Base-by-base conservation (phyloP, 1,140 invertebrate species). In the Leptinotarsa defecta region DNA sequence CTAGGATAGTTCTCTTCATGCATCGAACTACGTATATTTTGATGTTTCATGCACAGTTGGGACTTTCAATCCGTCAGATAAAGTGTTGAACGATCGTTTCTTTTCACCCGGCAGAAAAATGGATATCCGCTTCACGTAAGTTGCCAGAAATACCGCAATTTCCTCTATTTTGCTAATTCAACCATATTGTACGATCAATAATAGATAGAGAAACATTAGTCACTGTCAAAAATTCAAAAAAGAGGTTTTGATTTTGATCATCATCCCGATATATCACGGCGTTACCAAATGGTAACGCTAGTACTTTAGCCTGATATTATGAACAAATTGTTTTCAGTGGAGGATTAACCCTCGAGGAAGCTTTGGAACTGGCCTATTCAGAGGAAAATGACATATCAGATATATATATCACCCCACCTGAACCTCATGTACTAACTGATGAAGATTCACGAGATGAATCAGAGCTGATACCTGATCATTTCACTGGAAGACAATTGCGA, bases 1-100 rank as follows among this genome's bases (percentile, higher is more conserved):
- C 52, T 57, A 17, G 52, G 52, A 57, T 57, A 57, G 52, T 57
- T 57, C 52, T 57, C 13, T 17, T 57, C n/a, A 57, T 57, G 52
- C 52, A 57, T 57, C 52, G 52, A 57, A 57, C 52, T 57, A n/a
- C 52, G 52, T 57, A 57, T 57, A n/a, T 57, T 57, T 57, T 57
- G 52, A 57, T 57, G 52, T 57, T 57, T 57, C 52, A 57, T 57
- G 52, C 52, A 57, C 52, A 57, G 49, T 57, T 57, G 49, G n/a
- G 49, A 57, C 49, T 15, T n/a, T 57, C 49, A 57, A 17, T 57
- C 52, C n/a, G 52, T 57, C 13, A 57, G 52, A 57, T 57, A n/a
- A 57, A n/a, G 52, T 57, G 52, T 57, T 57, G n/a, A 57, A 57
- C 52, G 52, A 57, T 57, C 52, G 52, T 57, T 57, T 57, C n/a